These are phyloP conservation scores for Reticulitermes speratus DNA, from an alignment of 1,140 invertebrate species.

Conservation along the genomic window DNA sequence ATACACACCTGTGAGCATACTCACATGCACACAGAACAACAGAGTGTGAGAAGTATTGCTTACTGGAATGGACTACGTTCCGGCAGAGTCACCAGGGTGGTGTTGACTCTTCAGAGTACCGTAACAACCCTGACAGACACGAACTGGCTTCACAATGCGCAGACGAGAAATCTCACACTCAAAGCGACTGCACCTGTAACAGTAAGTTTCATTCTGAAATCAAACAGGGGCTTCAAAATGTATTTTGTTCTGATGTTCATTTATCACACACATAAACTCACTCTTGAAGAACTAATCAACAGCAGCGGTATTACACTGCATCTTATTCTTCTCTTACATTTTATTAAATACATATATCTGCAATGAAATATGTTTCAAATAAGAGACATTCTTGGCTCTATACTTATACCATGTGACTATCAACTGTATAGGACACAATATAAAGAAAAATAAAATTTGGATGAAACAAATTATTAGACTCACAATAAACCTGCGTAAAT, in stretches of 20 bases:
- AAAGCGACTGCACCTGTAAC: conserved; percentile 80
- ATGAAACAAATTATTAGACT: too few relatives aligned
- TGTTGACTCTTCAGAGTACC: conserved; percentile 46
- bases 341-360: not conserved
- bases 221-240: not conserved
- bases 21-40: too few relatives aligned
- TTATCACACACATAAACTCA: not conserved
- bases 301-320: not conserved
- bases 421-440: too few relatives aligned
- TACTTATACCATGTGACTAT: not conserved
- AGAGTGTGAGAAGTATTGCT: not conserved
- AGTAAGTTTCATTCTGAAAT: not conserved
- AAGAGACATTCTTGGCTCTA: not conserved
- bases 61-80: conserved; percentile 10
- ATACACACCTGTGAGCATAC: not conserved
- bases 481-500: too few relatives aligned
- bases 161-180: conserved; percentile 91
- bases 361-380: not conserved
- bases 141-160: conserved; percentile 84
- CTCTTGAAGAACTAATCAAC: too few relatives aligned
- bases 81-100: not conserved
- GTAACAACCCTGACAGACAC: conserved; percentile 87
- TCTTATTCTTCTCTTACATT: not conserved
- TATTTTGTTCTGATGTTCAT: not conserved
- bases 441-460: too few relatives aligned